These are phyloP conservation scores for Eupithecia centaureata DNA, from an alignment of 2,888 invertebrate species.

Conservation along the genomic window DNA sequence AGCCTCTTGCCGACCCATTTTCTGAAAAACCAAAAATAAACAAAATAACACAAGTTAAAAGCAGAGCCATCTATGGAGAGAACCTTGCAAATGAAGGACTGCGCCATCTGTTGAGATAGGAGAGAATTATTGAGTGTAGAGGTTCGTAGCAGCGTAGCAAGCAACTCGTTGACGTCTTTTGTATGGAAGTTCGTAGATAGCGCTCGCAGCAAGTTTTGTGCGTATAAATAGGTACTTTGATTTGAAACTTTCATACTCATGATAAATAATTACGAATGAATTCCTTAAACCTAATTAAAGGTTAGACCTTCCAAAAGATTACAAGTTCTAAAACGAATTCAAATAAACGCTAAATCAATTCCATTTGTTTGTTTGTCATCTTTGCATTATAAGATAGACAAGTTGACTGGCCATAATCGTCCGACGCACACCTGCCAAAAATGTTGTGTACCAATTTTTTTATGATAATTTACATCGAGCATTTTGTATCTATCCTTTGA, in stretches of 20 bases:
- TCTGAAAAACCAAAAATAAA: constrained; percentile 61
- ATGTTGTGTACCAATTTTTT: neutral
- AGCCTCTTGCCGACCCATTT: constrained; percentile 76
- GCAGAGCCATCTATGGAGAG: constrained; percentile 57
- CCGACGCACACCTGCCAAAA: neutral
- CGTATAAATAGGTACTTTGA: neutral
- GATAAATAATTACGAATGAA: no score
- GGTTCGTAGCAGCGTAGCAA: constrained; percentile 33
- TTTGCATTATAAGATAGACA: no score
- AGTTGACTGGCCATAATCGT: no score
- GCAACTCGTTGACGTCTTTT: constrained; percentile 31
- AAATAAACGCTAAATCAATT: neutral
- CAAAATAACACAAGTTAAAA: constrained; percentile 11
- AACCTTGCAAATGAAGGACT: neutral
- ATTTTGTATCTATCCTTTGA: neutral
- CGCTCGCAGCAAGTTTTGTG: constrained; percentile 17
- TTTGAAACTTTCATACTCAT: neutral
- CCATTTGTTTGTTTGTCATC: neutral
- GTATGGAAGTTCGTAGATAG: constrained; percentile 22
- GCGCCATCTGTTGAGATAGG: constrained; percentile 4
- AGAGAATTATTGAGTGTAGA: neutral
- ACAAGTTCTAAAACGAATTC: no score
- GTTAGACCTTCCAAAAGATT: no score
- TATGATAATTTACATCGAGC: neutral
- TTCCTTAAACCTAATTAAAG: no score